phyloP scores from a whole-genome alignment of 2,797 vertebrate genomes.

The Epinephelus malabaricus region DNA sequence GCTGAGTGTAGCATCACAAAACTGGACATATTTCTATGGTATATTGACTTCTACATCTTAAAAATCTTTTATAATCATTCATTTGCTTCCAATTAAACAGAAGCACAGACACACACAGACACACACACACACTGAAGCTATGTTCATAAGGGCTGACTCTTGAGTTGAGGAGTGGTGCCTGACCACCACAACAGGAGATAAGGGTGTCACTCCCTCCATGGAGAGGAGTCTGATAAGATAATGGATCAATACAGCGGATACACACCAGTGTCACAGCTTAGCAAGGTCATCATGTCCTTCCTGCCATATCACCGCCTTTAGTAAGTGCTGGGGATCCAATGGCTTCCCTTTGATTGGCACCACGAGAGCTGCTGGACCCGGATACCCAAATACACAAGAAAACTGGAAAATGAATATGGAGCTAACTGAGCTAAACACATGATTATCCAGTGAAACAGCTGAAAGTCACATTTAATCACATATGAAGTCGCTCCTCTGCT shows the following conservation, averaged over 20 bases:
- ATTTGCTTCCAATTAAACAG: not conserved
- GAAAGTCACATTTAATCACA: conserved; percentile 4
- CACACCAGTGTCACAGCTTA: conserved; percentile 35
- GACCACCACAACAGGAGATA: conserved; percentile 48
- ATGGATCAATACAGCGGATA: conserved; percentile 62
- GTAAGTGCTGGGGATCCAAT: conserved; percentile 42
- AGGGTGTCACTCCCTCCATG: conserved; percentile 36
- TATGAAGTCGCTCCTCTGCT: not conserved
- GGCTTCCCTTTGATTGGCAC: conserved; percentile 58
- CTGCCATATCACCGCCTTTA: conserved; percentile 32
- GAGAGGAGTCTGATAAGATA: conserved; percentile 55
- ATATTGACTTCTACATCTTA: not conserved
- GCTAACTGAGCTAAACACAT: conserved; percentile 3
- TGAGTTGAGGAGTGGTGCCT: conserved; percentile 19
- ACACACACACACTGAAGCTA: conserved; percentile 4
- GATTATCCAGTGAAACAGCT: conserved; percentile 1
- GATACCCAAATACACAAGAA: conserved; percentile 28
- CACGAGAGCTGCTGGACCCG: conserved; percentile 36
- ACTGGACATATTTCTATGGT: not conserved
- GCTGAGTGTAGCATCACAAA: not conserved
- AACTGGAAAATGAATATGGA: conserved; percentile 32
- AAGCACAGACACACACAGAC: not conserved
- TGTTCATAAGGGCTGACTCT: conserved; percentile 33
- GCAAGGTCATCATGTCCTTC: conserved; percentile 66
- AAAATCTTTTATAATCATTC: too few relatives aligned